Evolutionary conservation across 2,113 vertebrate species (phyloP).

Genomic region (Colinus virginianus): DNA sequence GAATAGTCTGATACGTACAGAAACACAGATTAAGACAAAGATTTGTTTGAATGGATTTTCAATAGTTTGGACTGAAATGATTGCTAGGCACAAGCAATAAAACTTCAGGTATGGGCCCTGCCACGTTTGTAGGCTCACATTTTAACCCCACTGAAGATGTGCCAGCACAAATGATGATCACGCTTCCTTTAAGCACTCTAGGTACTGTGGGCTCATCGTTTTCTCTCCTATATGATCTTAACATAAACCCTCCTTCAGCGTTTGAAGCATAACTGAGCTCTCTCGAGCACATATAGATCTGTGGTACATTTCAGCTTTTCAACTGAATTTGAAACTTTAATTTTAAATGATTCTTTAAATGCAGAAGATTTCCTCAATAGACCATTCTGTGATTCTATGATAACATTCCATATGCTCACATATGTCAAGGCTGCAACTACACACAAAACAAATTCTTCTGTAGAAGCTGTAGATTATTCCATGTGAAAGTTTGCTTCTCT

Average conservation of each 20-base stretch:
- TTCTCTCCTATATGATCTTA: neutral
- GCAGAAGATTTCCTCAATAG: neutral
- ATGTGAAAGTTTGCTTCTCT: neutral
- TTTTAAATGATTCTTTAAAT: neutral
- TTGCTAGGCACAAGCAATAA: neutral
- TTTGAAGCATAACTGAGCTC: neutral
- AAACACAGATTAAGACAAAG: neutral
- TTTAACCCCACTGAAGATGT: neutral
- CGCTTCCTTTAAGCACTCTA: neutral
- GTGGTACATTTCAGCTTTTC: neutral
- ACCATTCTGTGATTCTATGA: neutral
- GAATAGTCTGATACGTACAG: neutral
- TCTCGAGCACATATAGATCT: neutral
- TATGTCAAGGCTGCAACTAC: neutral
- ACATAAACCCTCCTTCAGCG: neutral
- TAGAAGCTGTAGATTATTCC: neutral
- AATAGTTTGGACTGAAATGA: neutral
- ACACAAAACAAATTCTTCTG: neutral
- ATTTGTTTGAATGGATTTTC: neutral
- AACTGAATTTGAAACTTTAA: neutral
- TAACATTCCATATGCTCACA: neutral
- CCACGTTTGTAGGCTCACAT: neutral
- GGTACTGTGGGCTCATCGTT: neutral
- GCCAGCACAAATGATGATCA: neutral
- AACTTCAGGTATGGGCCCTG: neutral